Conservation (phyloP, 2,888 invertebrate species). For the Apomyelois bistriatella region DNA sequence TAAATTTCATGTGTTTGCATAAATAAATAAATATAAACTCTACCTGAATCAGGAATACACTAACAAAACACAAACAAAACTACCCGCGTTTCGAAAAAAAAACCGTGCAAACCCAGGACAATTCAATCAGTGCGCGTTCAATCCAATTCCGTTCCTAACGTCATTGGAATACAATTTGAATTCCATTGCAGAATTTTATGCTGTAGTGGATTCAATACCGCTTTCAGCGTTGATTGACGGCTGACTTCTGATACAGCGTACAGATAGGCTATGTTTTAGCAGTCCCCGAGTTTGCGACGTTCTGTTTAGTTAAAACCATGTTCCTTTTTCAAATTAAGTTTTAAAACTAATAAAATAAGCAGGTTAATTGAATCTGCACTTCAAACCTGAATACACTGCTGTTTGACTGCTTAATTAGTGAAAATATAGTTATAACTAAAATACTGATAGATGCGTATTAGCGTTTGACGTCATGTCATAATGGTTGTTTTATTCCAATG, state of each 20-base stretch:
- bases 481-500: too few relatives aligned
- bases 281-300: neutral
- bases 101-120: neutral
- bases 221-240: neutral
- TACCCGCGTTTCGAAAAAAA: neutral
- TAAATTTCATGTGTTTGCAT: too few relatives aligned
- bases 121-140: conserved; percentile 1
- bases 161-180: neutral
- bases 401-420: too few relatives aligned
- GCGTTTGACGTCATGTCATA: too few relatives aligned
- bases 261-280: neutral
- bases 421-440: too few relatives aligned
- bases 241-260: neutral
- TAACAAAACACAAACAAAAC: neutral
- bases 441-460: too few relatives aligned
- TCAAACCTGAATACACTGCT: too few relatives aligned
- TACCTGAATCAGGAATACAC: neutral
- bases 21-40: too few relatives aligned
- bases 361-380: too few relatives aligned
- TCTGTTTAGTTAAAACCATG: too few relatives aligned
- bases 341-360: too few relatives aligned
- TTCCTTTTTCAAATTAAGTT: too few relatives aligned
- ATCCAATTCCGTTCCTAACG: neutral
- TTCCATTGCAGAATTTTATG: neutral
- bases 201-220: neutral